phyloP scores from a whole-genome alignment of 1,140 invertebrate genomes.

The Penaeus indicus region DNA sequence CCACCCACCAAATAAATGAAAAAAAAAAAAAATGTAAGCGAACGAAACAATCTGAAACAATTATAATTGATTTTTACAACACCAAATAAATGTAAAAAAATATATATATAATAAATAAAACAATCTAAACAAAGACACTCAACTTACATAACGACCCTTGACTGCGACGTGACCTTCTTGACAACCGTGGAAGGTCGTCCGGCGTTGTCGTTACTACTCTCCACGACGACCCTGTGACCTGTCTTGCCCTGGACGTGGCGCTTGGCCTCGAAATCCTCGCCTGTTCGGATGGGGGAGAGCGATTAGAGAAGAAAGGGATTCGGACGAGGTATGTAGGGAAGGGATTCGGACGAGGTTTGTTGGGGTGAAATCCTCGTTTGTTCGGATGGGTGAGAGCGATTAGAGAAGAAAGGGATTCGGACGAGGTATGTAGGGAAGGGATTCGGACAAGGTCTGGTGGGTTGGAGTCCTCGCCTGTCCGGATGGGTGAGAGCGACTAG shows the following conservation, averaged over 20 bases:
- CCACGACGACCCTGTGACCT: constrained; percentile 55
- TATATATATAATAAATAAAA: no score
- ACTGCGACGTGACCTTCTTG: constrained; percentile 56
- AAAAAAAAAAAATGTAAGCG: no score
- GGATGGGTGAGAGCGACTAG: no score
- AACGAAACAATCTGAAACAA: no score
- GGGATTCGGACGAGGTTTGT: constrained; percentile 18
- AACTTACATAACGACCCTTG: constrained; percentile 49
- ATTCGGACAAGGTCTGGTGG: constrained; percentile 24
- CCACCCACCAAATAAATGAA: no score
- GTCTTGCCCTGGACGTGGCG: constrained; percentile 44
- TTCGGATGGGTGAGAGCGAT: no score
- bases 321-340: no score
- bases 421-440: no score
- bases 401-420: no score
- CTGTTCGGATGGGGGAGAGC: neutral
- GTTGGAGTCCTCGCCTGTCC: constrained; percentile 42
- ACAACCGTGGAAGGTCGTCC: constrained; percentile 60
- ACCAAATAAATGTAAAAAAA: neutral
- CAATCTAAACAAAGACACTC: neutral
- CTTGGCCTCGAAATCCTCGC: constrained; percentile 48
- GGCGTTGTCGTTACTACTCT: constrained; percentile 33
- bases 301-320: no score
- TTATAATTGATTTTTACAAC: no score
- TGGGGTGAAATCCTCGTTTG: constrained; percentile 46